A percentile compares a stretch with the other conserved stretches of the same genome.
phyloP scores from a whole-genome alignment of 2,888 invertebrate genomes.

The Stenotaenia linearis region DNA sequence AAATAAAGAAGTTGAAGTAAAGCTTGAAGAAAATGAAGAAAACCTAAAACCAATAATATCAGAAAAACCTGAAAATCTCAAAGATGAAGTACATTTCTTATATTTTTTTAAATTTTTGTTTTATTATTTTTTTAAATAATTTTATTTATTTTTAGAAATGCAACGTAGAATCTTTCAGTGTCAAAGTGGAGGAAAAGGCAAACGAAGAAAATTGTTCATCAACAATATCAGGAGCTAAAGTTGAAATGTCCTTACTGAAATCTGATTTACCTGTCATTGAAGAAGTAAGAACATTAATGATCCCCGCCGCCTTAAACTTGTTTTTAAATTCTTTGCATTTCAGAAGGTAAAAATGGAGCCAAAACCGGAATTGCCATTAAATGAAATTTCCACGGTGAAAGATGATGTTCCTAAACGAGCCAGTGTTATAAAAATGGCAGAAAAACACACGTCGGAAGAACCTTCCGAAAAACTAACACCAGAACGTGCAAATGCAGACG shows the following conservation, averaged over 20 bases:
- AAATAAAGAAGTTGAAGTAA: slow-evolving; percentile 38
- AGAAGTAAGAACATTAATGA: neutral
- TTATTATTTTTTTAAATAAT: neutral
- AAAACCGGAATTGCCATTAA: neutral
- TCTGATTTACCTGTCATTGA: neutral
- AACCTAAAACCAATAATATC: neutral
- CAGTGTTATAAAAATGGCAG: slow-evolving; percentile 29
- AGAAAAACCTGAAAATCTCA: neutral
- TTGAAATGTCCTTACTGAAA: neutral
- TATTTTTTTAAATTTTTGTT: neutral
- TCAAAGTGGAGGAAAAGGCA: neutral
- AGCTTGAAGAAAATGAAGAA: slow-evolving; percentile 9
- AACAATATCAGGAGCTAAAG: neutral
- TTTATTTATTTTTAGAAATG: neutral
- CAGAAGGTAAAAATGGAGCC: neutral
- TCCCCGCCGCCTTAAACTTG: neutral
- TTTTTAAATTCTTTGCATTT: neutral
- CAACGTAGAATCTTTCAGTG: neutral
- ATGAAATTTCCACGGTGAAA: neutral
- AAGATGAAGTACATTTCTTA: neutral
- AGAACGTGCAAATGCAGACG: neutral
- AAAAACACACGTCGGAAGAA: neutral
- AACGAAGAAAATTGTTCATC: slow-evolving; percentile 10
- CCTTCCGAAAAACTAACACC: neutral
- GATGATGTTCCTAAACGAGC: slow-evolving; percentile 24